Evolutionary conservation across 2,113 vertebrate species (phyloP).

Genomic region (Hirundichthys speculiger): DNA sequence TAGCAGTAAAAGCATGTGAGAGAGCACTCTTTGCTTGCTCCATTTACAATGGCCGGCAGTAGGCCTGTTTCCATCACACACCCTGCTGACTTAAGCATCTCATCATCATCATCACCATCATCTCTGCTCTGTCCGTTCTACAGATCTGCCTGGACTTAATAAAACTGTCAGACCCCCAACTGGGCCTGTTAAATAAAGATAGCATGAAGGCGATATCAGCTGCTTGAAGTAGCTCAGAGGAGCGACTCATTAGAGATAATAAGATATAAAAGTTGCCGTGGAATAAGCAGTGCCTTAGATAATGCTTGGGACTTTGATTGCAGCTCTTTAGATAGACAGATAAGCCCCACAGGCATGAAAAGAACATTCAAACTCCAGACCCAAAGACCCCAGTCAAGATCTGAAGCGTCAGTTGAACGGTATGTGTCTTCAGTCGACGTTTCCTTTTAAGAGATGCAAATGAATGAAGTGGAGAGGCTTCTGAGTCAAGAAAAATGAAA

Average conservation of each 20-base stretch:
- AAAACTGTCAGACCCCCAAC: constrained; percentile 65
- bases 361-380: background rate
- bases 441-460: too few relatives aligned
- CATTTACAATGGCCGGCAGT: constrained; percentile 54
- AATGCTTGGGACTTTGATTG: constrained; percentile 4
- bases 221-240: constrained; percentile 23
- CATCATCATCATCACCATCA: constrained; percentile 63
- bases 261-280: constrained; percentile 34
- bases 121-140: constrained; percentile 34
- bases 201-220: constrained; percentile 24
- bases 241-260: constrained; percentile 34
- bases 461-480: background rate
- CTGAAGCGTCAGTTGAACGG: too few relatives aligned
- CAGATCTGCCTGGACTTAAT: constrained; percentile 61
- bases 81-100: constrained; percentile 61
- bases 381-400: too few relatives aligned
- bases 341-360: too few relatives aligned
- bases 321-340: constrained; percentile 4
- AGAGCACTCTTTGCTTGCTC: constrained; percentile 38
- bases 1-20: constrained; percentile 45
- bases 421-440: too few relatives aligned
- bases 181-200: constrained; percentile 61
- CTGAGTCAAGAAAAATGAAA: too few relatives aligned
- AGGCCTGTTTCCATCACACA: constrained; percentile 55
- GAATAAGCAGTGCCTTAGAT: constrained; percentile 17